These are phyloP conservation scores for Karalla daura DNA, from an alignment of 2,797 vertebrate genomes.

Conservation along the genomic window DNA sequence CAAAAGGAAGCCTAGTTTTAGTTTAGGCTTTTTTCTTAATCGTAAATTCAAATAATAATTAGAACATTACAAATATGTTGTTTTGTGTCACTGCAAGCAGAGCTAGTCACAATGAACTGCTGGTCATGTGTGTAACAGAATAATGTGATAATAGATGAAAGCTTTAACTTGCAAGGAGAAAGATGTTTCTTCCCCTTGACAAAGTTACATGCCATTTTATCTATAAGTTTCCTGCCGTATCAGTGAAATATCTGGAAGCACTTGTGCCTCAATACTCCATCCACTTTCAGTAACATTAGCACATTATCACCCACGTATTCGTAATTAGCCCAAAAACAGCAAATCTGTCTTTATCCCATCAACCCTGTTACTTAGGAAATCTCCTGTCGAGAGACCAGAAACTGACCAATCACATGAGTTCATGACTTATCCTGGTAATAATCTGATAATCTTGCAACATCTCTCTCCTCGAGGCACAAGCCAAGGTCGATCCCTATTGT, in stretches of 20 bases:
- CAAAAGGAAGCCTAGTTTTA: not conserved
- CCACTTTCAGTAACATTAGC: slow-evolving; percentile 18
- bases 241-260: slow-evolving; percentile 4
- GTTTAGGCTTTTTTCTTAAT: too few relatives aligned
- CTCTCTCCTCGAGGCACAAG: slow-evolving; percentile 44
- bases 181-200: not conserved
- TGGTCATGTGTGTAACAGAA: not conserved
- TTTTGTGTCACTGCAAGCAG: too few relatives aligned
- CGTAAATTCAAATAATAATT: too few relatives aligned
- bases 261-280: not conserved
- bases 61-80: too few relatives aligned
- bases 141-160: not conserved
- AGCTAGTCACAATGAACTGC: not conserved
- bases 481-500: slow-evolving; percentile 66
- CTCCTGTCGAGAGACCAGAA: slow-evolving; percentile 24
- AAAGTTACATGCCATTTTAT: not conserved
- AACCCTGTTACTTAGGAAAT: slow-evolving; percentile 1
- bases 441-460: slow-evolving; percentile 70
- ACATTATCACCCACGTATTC: slow-evolving; percentile 42
- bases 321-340: slow-evolving; percentile 57
- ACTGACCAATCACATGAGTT: slow-evolving; percentile 51
- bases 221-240: not conserved
- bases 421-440: slow-evolving; percentile 55
- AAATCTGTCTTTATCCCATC: slow-evolving; percentile 32
- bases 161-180: not conserved